phyloP scores from a whole-genome alignment of 2,888 invertebrate genomes.

The Schizaphis graminum region DNA sequence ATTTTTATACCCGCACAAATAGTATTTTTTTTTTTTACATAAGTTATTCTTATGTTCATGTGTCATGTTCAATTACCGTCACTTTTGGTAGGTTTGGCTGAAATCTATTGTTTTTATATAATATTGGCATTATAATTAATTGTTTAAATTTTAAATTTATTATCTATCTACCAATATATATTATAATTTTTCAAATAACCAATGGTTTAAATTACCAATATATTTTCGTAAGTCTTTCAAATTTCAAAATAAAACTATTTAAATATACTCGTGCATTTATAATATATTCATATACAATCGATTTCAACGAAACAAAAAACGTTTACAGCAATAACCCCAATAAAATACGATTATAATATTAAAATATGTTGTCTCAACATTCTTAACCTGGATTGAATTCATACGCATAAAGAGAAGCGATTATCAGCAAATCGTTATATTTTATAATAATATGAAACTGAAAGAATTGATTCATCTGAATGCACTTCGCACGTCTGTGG shows the following conservation, averaged over 20 bases:
- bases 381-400: not conserved
- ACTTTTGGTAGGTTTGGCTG: not conserved
- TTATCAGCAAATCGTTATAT: not conserved
- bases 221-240: not conserved
- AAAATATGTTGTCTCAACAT: not conserved
- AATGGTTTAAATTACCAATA: not conserved
- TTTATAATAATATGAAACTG: not conserved
- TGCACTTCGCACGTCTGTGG: not conserved
- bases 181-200: not conserved
- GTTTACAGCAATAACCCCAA: not conserved
- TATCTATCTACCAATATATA: not conserved
- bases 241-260: not conserved
- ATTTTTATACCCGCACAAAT: not conserved
- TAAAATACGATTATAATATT: not conserved
- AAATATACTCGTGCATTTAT: not conserved
- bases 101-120: not conserved
- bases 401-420: not conserved
- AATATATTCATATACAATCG: not conserved
- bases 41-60: too few species aligned
- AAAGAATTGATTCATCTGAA: not conserved
- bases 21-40: not conserved
- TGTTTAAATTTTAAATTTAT: not conserved
- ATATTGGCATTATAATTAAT: not conserved
- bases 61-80: not conserved
- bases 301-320: not conserved